Evolutionary conservation across 2,113 vertebrate genomes (phyloP).

Genomic region (Nothoprocta pentlandii): DNA sequence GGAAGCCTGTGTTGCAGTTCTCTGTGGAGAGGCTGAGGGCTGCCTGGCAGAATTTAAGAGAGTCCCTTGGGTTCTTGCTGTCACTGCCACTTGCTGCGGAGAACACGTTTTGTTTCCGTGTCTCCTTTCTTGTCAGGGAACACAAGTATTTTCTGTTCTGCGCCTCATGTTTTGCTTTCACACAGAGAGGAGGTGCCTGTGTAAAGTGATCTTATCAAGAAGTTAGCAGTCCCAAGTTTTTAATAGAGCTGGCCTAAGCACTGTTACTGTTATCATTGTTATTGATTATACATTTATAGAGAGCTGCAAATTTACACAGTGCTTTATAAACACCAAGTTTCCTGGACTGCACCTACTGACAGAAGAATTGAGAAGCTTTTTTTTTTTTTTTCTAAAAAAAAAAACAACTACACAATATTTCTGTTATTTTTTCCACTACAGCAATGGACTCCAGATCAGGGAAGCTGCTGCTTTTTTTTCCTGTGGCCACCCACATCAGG

Average conservation of each 20-base stretch:
- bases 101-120: background rate
- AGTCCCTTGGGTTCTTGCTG: background rate
- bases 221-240: conserved; percentile 23
- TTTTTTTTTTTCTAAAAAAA: background rate
- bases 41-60: background rate
- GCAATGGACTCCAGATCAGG: background rate
- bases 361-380: background rate
- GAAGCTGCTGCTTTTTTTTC: background rate
- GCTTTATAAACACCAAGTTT: conserved; percentile 59
- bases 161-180: background rate
- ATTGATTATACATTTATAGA: conserved; percentile 69
- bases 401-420: background rate
- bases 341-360: conserved; percentile 16
- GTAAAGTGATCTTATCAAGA: conserved; percentile 43
- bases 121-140: background rate
- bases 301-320: conserved; percentile 59
- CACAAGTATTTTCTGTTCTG: background rate
- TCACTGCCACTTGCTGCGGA: background rate
- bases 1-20: background rate
- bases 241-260: conserved; percentile 32
- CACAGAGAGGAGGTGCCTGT: background rate
- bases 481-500: background rate
- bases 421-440: conserved; percentile 2
- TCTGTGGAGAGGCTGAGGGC: background rate
- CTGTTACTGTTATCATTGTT: conserved; percentile 56